Conservation (phyloP, 2,797 vertebrate genomes). For the Darevskia mixta region DNA sequence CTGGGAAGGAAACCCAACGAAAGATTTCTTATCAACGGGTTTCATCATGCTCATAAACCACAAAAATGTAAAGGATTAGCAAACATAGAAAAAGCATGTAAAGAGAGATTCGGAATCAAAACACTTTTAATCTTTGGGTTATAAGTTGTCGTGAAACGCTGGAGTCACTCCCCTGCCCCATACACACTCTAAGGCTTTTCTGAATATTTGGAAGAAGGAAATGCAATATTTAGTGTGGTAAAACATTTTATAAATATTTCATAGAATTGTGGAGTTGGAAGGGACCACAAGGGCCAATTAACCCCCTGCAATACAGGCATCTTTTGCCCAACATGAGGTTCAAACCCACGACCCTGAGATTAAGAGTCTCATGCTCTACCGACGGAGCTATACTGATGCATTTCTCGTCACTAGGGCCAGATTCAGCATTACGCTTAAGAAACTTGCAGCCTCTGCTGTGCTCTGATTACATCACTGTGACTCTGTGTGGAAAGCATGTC, state of each 20-base stretch:
- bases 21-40: slow-evolving; percentile 59
- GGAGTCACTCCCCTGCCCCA: slow-evolving; percentile 9
- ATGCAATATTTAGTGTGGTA: slow-evolving; percentile 30
- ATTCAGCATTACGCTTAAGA: neutral
- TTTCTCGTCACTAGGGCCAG: neutral
- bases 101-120: slow-evolving; percentile 65
- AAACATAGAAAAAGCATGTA: slow-evolving; percentile 60
- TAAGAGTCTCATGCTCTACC: too few relatives aligned
- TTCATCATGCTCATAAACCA: slow-evolving; percentile 64
- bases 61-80: slow-evolving; percentile 70
- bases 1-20: slow-evolving; percentile 54
- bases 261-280: neutral
- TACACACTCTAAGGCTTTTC: slow-evolving; percentile 44
- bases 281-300: too few relatives aligned
- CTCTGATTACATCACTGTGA: neutral
- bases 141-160: slow-evolving; percentile 48
- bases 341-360: too few relatives aligned
- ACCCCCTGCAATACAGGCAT: too few relatives aligned
- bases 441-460: neutral
- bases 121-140: slow-evolving; percentile 60
- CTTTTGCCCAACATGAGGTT: too few relatives aligned
- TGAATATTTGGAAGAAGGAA: slow-evolving; percentile 53
- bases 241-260: neutral
- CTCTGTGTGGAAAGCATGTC: slow-evolving; percentile 11
- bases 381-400: neutral